These are phyloP conservation scores for Tinamus major DNA, from an alignment of 2,797 vertebrate genomes.

Conservation along the genomic window DNA sequence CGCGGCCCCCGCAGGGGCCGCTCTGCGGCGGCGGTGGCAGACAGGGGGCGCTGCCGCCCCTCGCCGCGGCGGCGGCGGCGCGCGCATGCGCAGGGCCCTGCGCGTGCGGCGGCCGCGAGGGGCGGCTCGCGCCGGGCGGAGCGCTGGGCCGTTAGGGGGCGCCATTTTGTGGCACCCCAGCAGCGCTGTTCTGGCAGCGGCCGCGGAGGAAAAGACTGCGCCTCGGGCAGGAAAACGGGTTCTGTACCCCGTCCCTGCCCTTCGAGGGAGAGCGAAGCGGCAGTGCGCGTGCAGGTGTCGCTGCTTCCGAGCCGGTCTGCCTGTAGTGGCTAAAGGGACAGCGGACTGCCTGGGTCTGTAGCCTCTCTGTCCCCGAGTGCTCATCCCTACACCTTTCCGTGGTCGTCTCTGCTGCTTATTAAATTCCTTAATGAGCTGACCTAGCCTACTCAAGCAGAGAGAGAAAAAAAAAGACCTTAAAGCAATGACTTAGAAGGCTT, in stretches of 20 bases:
- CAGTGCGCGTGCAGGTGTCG: accelerated
- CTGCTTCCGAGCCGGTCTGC: not conserved
- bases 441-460: not conserved
- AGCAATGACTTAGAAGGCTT: not conserved
- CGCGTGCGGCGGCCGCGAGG: not conserved
- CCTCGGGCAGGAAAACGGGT: accelerated
- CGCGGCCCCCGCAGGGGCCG: too few relatives aligned
- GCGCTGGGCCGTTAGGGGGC: not conserved
- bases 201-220: accelerated
- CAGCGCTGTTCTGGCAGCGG: accelerated
- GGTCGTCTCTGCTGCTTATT: not conserved
- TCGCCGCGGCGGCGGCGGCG: not conserved
- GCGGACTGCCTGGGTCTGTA: not conserved
- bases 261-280: too few relatives aligned
- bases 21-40: too few relatives aligned
- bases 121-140: not conserved
- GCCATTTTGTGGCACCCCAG: accelerated
- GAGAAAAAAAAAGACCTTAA: not conserved
- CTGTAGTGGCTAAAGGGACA: too few relatives aligned
- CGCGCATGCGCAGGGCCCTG: not conserved
- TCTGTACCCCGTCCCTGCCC: accelerated
- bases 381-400: not conserved
- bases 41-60: not conserved
- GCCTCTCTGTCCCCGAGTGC: accelerated
- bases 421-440: not conserved